Percentiles rank a stretch among this genome's conserved stretches.
Conservation (phyloP, 2,888 invertebrate species). For the Drosophila putrida region DNA sequence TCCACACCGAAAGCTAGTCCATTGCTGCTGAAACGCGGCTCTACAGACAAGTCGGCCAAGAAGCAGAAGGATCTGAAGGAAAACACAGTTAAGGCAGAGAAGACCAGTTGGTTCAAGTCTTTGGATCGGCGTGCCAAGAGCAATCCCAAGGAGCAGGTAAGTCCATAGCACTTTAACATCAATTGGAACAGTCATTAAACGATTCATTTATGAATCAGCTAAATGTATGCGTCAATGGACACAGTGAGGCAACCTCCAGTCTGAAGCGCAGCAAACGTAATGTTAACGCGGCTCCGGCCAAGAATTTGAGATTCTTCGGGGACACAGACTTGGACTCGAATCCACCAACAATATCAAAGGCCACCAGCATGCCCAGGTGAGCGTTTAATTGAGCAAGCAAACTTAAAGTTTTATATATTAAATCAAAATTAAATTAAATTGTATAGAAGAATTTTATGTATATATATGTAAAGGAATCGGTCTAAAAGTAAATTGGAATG, state of each 20-base stretch:
- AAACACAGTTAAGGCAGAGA: conserved; percentile 86
- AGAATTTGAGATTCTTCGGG: conserved; percentile 93
- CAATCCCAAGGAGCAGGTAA: conserved; percentile 86
- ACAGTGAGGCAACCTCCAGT: conserved; percentile 74
- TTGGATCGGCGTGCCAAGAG: conserved; percentile 90
- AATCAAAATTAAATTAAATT: too few species aligned
- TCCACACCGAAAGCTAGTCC: conserved; percentile 91
- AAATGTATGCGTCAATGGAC: conserved; percentile 72
- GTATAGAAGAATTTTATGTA: too few species aligned
- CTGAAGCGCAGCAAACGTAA: conserved; percentile 79
- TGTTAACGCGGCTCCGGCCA: conserved; percentile 83
- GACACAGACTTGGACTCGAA: conserved; percentile 93
- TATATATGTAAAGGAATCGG: too few species aligned
- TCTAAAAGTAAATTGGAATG: too few species aligned
- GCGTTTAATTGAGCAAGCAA: conserved; percentile 1
- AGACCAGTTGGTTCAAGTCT: conserved; percentile 92
- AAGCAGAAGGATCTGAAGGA: conserved; percentile 58
- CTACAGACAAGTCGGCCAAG: conserved; percentile 82
- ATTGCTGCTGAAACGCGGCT: conserved; percentile 87
- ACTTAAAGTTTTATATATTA: background rate
- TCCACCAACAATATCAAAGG: conserved; percentile 86
- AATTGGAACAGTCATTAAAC: background rate
- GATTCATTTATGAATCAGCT: conserved; percentile 52
- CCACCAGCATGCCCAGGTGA: conserved; percentile 80
- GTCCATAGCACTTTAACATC: background rate